A percentile compares a stretch with the other conserved stretches of the same genome.
Evolutionary conservation across 2,888 invertebrate genomes (phyloP).

Genomic region (Rhagonycha lutea): DNA sequence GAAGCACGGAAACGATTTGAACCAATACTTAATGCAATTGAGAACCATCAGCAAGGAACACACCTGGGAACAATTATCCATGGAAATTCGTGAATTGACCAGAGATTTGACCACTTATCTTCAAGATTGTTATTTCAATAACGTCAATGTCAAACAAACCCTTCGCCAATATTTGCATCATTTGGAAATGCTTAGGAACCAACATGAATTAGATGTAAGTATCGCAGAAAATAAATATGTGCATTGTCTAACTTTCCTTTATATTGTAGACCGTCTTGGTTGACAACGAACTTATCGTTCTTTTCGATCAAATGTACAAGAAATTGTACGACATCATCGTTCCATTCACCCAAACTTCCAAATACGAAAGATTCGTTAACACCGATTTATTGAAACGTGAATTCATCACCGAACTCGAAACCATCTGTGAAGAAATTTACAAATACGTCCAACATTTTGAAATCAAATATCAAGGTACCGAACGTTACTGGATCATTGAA

Average conservation of each 20-base stretch:
- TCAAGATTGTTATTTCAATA: neutral
- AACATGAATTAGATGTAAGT: neutral
- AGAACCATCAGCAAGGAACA: neutral
- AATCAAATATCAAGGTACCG: neutral
- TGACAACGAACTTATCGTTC: neutral
- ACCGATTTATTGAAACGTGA: neutral
- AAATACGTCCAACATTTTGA: neutral
- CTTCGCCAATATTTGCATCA: neutral
- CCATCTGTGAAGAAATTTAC: neutral
- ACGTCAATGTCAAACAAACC: neutral
- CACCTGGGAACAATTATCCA: neutral
- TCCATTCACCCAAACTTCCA: neutral
- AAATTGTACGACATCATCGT: neutral
- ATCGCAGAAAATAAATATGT: neutral
- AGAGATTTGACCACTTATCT: neutral
- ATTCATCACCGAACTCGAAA: neutral
- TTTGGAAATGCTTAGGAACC: neutral
- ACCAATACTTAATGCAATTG: neutral
- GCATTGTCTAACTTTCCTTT: neutral
- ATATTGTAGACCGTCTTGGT: neutral
- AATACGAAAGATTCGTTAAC: conserved; percentile 1
- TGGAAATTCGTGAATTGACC: conserved; percentile 3
- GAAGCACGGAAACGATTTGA: neutral
- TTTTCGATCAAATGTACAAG: neutral
- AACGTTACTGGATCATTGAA: neutral